Conservation (phyloP, 2,888 invertebrate species). For the Lucinisca nassula region DNA sequence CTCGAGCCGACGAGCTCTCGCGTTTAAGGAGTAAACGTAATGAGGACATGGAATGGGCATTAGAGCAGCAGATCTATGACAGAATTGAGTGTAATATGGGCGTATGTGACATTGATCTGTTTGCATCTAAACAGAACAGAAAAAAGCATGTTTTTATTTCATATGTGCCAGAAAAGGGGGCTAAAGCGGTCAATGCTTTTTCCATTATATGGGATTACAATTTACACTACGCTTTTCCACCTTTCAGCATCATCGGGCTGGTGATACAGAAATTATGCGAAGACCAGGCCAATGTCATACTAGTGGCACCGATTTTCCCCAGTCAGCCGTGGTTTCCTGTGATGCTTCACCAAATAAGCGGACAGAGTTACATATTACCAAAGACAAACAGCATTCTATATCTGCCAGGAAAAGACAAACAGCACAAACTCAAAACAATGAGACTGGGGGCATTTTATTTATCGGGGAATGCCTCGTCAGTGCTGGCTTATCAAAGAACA, state of each 20-base stretch:
- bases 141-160: not conserved
- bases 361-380: not conserved
- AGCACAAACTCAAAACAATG: not conserved
- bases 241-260: not conserved
- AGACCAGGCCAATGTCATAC: not conserved
- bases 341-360: not conserved
- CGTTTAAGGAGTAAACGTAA: not conserved
- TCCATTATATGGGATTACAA: not conserved
- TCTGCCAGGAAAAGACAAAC: not conserved
- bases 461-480: constrained; percentile 1
- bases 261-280: not conserved
- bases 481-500: not conserved
- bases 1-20: not conserved
- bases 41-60: not conserved
- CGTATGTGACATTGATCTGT: not conserved
- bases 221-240: not conserved
- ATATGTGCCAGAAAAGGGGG: not conserved
- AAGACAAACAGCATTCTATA: not conserved
- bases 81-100: not conserved
- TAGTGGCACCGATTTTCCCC: not conserved
- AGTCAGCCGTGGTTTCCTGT: not conserved
- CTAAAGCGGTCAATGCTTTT: constrained; percentile 13
- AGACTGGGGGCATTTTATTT: not conserved
- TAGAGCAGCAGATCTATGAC: not conserved
- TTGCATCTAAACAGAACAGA: not conserved